Conservation (phyloP, 2,797 vertebrate species). For the Crenichthys baileyi region DNA sequence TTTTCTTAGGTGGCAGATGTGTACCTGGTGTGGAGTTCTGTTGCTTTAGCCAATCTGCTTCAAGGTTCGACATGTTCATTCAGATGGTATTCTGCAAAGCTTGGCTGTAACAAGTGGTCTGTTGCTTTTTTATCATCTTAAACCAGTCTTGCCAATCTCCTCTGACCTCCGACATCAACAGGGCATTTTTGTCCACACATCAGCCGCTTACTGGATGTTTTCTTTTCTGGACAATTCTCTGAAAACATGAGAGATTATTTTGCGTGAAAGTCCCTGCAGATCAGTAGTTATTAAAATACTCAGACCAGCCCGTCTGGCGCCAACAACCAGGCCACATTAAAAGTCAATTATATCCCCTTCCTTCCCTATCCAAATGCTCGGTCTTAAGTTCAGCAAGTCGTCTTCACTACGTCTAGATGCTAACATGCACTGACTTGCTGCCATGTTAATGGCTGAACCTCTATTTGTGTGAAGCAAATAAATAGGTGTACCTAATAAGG, state of each 20-base stretch:
- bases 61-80: too few species aligned
- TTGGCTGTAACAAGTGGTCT: too few species aligned
- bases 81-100: too few species aligned
- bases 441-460: background rate
- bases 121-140: too few species aligned
- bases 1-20: background rate
- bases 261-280: background rate
- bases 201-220: too few species aligned
- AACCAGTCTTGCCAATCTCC: too few species aligned
- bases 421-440: background rate
- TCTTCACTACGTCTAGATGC: background rate
- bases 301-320: background rate
- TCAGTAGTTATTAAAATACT: background rate
- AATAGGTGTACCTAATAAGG: background rate
- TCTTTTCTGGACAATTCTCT: too few species aligned
- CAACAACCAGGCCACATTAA: background rate
- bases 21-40: background rate
- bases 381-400: background rate
- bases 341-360: background rate
- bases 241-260: too few species aligned
- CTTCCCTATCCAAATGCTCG: background rate
- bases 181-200: too few species aligned
- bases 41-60: too few species aligned
- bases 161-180: too few species aligned
- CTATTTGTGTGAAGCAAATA: background rate